A percentile compares a stretch with the other conserved stretches of the same genome.
phyloP scores from a whole-genome alignment of 2,888 invertebrate genomes.

The Oxycera nigricornis region DNA sequence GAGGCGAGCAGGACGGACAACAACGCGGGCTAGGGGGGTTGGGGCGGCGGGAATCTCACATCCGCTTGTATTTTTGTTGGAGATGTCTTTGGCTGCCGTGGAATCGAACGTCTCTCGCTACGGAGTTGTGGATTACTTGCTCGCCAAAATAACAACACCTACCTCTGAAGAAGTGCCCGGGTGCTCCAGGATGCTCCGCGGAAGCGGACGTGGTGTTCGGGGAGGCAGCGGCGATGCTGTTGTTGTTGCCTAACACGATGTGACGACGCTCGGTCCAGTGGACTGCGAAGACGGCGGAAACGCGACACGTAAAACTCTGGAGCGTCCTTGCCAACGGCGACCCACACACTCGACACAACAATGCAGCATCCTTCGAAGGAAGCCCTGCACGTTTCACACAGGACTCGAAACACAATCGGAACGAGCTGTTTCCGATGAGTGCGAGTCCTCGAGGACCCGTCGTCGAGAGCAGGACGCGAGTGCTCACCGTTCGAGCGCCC shows the following conservation, averaged over 20 bases:
- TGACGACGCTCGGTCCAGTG: background rate
- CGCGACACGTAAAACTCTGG: conserved; percentile 28
- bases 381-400: conserved; percentile 39
- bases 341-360: conserved; percentile 26
- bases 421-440: conserved; percentile 10
- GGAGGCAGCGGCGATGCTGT: conserved; percentile 21
- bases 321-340: conserved; percentile 26
- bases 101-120: conserved; percentile 12
- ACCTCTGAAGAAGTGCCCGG: conserved; percentile 16
- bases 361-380: background rate
- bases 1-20: background rate
- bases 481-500: background rate
- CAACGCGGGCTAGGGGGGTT: background rate
- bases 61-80: conserved; percentile 24
- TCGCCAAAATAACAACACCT: conserved; percentile 34
- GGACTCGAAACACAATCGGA: background rate
- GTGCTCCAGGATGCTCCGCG: conserved; percentile 30
- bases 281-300: conserved; percentile 27
- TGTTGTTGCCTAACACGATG: conserved; percentile 25
- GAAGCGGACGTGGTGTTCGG: conserved; percentile 17
- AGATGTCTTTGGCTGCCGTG: background rate
- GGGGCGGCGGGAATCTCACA: conserved; percentile 19
- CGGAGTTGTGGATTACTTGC: conserved; percentile 17
- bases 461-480: conserved; percentile 5
- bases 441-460: conserved; percentile 6